Evolutionary conservation across 1,140 invertebrate genomes (phyloP).

Genomic region (Marisa cornuarietis): DNA sequence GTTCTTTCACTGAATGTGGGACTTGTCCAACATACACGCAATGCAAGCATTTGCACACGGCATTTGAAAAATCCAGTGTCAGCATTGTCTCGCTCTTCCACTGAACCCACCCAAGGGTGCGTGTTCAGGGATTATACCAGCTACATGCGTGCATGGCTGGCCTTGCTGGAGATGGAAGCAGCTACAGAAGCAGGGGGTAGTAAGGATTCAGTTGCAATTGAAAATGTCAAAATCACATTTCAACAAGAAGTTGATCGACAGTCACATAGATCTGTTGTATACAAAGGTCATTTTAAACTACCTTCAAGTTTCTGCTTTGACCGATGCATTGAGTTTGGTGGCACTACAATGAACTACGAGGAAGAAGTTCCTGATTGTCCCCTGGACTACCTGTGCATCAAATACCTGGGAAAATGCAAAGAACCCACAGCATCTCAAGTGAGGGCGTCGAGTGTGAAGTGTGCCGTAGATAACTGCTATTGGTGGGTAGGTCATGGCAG

Average conservation of each 20-base stretch:
- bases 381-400: slow-evolving; percentile 32
- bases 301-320: slow-evolving; percentile 24
- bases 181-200: slow-evolving; percentile 24
- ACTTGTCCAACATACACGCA: slow-evolving; percentile 33
- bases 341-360: background rate
- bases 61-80: slow-evolving; percentile 42
- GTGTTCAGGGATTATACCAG: slow-evolving; percentile 14
- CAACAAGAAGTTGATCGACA: background rate
- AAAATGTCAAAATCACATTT: slow-evolving; percentile 10
- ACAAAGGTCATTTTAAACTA: slow-evolving; percentile 29
- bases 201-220: slow-evolving; percentile 25
- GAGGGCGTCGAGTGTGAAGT: background rate
- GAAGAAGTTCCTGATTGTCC: background rate
- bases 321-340: slow-evolving; percentile 30
- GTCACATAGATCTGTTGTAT: slow-evolving; percentile 11
- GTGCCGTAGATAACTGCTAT: background rate
- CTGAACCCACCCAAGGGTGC: background rate
- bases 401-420: background rate
- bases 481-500: background rate
- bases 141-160: slow-evolving; percentile 35
- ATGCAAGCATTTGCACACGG: slow-evolving; percentile 37
- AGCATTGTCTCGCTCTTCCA: slow-evolving; percentile 25
- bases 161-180: slow-evolving; percentile 41
- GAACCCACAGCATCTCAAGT: background rate
- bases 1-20: slow-evolving; percentile 28